Conservation (phyloP, 2,797 vertebrate species). For the Sarcoramphus papa region DNA sequence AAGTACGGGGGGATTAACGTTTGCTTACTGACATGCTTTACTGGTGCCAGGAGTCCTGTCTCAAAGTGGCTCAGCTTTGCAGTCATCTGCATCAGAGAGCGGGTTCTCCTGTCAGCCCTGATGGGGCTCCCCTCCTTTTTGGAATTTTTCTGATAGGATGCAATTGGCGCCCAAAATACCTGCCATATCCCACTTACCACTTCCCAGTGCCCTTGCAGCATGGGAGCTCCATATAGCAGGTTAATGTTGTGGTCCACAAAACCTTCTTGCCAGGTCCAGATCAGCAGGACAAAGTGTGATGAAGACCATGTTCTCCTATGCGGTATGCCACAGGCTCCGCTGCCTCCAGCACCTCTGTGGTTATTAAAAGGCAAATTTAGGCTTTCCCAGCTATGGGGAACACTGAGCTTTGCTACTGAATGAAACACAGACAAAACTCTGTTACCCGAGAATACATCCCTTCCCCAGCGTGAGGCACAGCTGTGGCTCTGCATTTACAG, state of each 20-base stretch:
- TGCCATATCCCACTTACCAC: background rate
- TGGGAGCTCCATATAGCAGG: background rate
- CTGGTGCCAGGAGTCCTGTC: background rate
- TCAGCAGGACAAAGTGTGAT: background rate
- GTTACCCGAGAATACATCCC: background rate
- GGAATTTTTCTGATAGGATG: background rate
- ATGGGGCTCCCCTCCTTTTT: background rate
- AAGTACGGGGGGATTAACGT: background rate
- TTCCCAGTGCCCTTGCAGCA: background rate
- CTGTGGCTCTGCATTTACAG: background rate
- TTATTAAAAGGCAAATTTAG: background rate
- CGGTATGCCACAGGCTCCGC: fast-evolving
- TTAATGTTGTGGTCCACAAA: background rate
- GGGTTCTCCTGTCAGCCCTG: background rate
- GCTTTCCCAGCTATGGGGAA: background rate
- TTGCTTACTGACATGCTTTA: background rate
- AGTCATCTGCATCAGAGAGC: background rate
- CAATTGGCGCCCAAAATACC: background rate
- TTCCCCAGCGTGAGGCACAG: background rate
- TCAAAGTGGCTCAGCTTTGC: conserved; percentile 5
- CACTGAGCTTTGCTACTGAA: background rate
- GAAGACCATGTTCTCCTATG: background rate
- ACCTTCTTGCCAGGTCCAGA: background rate
- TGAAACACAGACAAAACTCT: background rate
- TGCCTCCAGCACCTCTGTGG: background rate